Evolutionary conservation across 1,140 invertebrate species (phyloP), one percentile per base, ranked within the genome.

Genomic region (Drosophila ogumai): DNA sequence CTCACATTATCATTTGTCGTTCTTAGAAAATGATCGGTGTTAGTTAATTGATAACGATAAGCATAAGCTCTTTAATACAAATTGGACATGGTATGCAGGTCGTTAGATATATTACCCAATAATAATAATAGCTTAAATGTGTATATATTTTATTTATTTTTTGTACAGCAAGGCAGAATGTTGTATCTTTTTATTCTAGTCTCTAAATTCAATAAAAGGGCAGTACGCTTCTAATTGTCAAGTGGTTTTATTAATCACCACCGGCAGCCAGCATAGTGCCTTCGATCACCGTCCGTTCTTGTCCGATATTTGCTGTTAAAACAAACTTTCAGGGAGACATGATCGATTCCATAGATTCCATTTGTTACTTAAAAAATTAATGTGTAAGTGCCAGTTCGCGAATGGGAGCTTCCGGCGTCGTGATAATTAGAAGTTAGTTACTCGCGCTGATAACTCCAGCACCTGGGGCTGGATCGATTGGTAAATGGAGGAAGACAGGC

Each of bases 391-490:
- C 10, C 1, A 15, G 12, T 36, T 22, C 3, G 32, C 32, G 4
- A 15, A 36, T 5, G 12, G 2, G 2, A 6, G 22, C 19, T 56
- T 56, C 54, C 54, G 54, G 54, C 34, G 1, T 10, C 1, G 34
- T 10, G 52, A 55, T 36, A 55, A 25, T 38, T 54, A 34, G 13
- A 47, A 47, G 31, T 19, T 36, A 13, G 32, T 54, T n/a, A n/a
- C 34, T 38, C 9, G 6, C n/a, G 13, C 38, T 1, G 32, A 78
- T 44, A 12, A n/a, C 25, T 15, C 34, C 1, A 38, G 34, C 56
- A 57, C 17, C 6, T 57, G 32, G 73, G n/a, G 8, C 6, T 7
- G 60, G 3, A 47, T 46, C 12, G 50, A n/a, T 69, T 1, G 17
- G 44, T 15, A 34, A 34, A 43, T 25, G 38, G 3, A 9, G 34